A percentile compares a stretch with the other conserved stretches of the same genome.
phyloP scores from a whole-genome alignment of 2,888 invertebrate genomes.

The Acrobasis suavella region DNA sequence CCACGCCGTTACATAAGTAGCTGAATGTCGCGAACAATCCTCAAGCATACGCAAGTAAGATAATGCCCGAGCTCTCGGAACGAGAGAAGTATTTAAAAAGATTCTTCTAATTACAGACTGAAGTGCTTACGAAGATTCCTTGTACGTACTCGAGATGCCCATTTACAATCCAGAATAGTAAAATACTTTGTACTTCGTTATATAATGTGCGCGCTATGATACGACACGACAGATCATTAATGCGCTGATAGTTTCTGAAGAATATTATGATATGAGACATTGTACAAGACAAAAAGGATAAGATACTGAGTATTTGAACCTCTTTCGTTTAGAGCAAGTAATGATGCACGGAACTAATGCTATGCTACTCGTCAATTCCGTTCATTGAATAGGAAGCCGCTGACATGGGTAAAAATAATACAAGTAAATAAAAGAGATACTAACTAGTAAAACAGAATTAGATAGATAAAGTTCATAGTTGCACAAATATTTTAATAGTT shows the following conservation, averaged over 20 bases:
- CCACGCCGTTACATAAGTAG: not conserved
- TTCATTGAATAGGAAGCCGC: too few relatives aligned
- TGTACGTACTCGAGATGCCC: not conserved
- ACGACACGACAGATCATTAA: too few relatives aligned
- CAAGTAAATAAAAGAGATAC: not conserved
- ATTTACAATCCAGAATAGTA: not conserved
- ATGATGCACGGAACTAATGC: too few relatives aligned
- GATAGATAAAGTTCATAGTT: not conserved
- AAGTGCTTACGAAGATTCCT: not conserved
- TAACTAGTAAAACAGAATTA: not conserved
- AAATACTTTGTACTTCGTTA: too few relatives aligned
- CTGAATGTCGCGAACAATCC: constrained; percentile 1
- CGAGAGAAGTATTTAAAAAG: not conserved
- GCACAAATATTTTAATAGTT: too few relatives aligned
- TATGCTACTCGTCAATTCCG: too few relatives aligned
- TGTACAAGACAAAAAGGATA: too few relatives aligned
- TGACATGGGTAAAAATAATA: not conserved
- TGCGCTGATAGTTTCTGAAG: too few relatives aligned
- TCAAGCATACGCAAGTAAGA: not conserved
- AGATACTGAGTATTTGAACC: too few relatives aligned
- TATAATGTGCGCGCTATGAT: too few relatives aligned
- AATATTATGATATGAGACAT: too few relatives aligned
- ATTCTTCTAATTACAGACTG: not conserved
- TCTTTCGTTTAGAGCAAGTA: too few relatives aligned
- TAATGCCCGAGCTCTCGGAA: not conserved